These are phyloP conservation scores for Cryptophagus acutangulus DNA, from an alignment of 2,888 invertebrate genomes.

Conservation along the genomic window DNA sequence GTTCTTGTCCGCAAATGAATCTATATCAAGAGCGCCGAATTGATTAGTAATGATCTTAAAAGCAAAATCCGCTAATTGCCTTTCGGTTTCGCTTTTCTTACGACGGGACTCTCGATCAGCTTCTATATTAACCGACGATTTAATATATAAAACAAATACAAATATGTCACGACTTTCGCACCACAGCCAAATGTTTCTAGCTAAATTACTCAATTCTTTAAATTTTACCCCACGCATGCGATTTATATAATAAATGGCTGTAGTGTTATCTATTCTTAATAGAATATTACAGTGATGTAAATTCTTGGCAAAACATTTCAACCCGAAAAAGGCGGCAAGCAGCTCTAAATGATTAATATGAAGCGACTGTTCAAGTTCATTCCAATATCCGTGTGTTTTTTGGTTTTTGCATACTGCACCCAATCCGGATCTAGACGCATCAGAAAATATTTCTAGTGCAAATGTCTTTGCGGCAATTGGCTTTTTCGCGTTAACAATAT, in stretches of 20 bases:
- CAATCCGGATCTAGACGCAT: conserved; percentile 9
- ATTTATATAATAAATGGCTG: conserved; percentile 7
- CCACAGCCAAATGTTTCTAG: neutral
- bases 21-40: conserved; percentile 13
- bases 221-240: conserved; percentile 5
- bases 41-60: conserved; percentile 7
- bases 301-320: neutral
- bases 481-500: neutral
- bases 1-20: conserved; percentile 12
- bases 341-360: neutral
- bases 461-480: neutral
- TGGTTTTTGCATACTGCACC: conserved; percentile 7
- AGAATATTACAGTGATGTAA: neutral
- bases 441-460: neutral
- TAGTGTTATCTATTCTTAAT: conserved; percentile 4
- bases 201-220: conserved; percentile 1
- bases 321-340: neutral
- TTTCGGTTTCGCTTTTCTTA: conserved; percentile 7
- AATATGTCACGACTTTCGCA: conserved; percentile 1
- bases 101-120: conserved; percentile 7
- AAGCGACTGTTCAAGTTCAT: neutral
- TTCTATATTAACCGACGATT: conserved; percentile 5
- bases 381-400: conserved; percentile 7
- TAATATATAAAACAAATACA: conserved; percentile 6
- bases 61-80: neutral